Evolutionary conservation across 2,888 invertebrate species (phyloP), one percentile per base, ranked within the genome.

Genomic region (Meteorus cinctellus): DNA sequence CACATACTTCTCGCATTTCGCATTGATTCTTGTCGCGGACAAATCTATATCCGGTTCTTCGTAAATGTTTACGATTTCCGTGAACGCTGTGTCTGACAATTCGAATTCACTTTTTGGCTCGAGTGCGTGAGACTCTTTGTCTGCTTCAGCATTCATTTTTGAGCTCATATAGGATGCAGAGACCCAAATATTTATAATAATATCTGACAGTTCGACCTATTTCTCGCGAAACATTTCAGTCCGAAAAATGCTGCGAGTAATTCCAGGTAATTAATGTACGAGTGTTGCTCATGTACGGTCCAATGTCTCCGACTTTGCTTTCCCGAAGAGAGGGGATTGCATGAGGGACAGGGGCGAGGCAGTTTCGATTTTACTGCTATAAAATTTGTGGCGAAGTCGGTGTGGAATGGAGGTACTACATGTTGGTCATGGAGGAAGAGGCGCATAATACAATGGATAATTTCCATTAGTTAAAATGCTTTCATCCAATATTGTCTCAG

Each of bases 111-210:
- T 80, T 16, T 80, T 77, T 0, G 48, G 29, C 45, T 77, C 63
- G 2, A 73, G 51, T 48, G 68, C 60, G 72, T 79, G 73, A 3
- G 77, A 79, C 24, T 75, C 77, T 14, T 4, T 29, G 74, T 80
- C 74, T 5, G 80, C 72, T 62, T 72, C 36, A 31, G 55, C 45
- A 62, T 79, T 79, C n/a, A 78, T 73, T 36, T 69, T 59, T 14
- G 77, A 79, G 12, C 41, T 60, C 4, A 80, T 76, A 41, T 77
- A 78, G 1, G 78, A 74, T 16, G 78, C 79, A 59, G 68, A 78
- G 12, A 79, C 48, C 67, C 45, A 76, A 48, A 78, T 34, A 34
- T 77, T 69, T 24, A 70, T 73, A 63, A 79, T 80, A 19, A 80
- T 72, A 65, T 79, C 78, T 3, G 79, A 62, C 27, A 80, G 76